Base-by-base conservation (phyloP, 2,113 vertebrate species). In the Ophthalmolycus amberensis region DNA sequence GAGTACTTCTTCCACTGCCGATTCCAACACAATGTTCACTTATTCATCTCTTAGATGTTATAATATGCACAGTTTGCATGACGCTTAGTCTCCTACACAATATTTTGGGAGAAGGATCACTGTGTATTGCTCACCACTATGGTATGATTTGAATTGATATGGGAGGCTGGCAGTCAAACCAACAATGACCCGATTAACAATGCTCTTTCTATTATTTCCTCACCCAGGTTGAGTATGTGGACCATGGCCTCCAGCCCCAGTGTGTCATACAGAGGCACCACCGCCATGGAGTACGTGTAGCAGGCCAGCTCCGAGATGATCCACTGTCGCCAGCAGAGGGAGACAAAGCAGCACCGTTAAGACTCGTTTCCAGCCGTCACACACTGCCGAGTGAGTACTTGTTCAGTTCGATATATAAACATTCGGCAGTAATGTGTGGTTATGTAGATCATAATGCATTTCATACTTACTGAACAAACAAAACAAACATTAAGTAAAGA, bases 261-360 rank as follows among this genome's bases (percentile, higher is more conserved):
- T 0, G 95, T 96, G 60, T 96, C 95, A 8, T 96, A 96, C 56
- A 96, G 93, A 58, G 95, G 95, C 27, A 96, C 95, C 78, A 96
- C 84, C 0, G 89, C 94, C 95, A 96, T 95, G 40, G 95, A 96
- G 91, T 91, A 96, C 0, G 94, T 94, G 90, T 96, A 96, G 85
- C 95, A 96, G 60, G 93, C 95, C 87, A 96, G 71, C 81, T 96
- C 95, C 42, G 95, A 88, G 72, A 96, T 95, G n/a, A 94, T 88
- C 95, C 95, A 96, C 95, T 96, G 81, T 25, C 8, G 22, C 90
- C 95, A 95, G 84, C 90, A 95, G 94, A 85, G 94, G 93, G 94
- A 91, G 92, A 95, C 93, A 95, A 79, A 93, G 82, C 64, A 83
- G 52, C 71, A 81, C 25, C 0, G 37, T 89, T 76, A 90, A 34